Conservation (phyloP, 2,113 vertebrate genomes). For the Phylloscopus trochilus region DNA sequence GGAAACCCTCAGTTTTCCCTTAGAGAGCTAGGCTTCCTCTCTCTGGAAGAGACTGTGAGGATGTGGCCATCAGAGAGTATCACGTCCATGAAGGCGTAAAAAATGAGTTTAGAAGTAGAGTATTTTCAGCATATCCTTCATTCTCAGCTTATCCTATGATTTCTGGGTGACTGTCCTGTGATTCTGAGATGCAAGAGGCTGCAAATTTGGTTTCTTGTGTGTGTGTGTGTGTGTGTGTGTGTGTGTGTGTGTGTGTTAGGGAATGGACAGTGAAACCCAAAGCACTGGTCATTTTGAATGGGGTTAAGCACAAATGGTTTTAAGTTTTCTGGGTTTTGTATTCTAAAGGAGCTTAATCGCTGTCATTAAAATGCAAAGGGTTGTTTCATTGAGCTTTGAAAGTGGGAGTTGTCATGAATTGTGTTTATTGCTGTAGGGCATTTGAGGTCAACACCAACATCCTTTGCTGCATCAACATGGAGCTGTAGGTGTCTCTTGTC, state of each 20-base stretch:
- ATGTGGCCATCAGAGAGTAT: not conserved
- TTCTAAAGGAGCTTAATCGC: not conserved
- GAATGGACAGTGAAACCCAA: not conserved
- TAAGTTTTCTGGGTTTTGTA: not conserved
- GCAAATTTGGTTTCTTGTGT: not conserved
- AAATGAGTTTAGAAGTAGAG: not conserved
- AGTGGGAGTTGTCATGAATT: not conserved
- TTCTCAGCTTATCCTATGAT: not conserved
- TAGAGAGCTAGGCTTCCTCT: not conserved
- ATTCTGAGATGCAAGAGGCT: not conserved
- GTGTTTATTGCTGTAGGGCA: not conserved
- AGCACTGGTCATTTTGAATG: not conserved
- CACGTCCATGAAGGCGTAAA: not conserved
- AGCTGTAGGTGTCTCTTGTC: accelerated
- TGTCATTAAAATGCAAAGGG: not conserved
- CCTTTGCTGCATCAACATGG: accelerated
- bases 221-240: not conserved
- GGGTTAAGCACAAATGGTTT: not conserved
- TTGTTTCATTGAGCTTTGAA: not conserved
- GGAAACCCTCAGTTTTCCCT: not conserved
- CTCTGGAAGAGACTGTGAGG: not conserved
- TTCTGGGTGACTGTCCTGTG: not conserved
- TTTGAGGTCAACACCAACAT: not conserved
- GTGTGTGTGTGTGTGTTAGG: not conserved
- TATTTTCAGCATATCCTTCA: not conserved